Conservation (phyloP, 2,888 invertebrate species). For the Xanthorhoe designata region DNA sequence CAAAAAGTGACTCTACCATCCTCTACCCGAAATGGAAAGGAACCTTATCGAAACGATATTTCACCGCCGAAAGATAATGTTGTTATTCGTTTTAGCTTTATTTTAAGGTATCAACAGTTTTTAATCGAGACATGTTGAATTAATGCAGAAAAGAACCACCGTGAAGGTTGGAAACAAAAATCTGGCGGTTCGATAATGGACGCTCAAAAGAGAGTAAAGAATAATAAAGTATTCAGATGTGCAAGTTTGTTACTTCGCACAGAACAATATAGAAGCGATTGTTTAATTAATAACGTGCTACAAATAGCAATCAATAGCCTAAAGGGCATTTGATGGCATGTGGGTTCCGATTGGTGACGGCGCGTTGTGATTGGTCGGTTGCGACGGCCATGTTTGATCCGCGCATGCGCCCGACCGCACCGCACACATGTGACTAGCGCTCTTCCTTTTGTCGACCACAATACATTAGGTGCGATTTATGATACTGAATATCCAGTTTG, state of each 20-base stretch:
- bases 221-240: conserved; percentile 13
- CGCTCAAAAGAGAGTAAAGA: conserved; percentile 23
- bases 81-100: conserved; percentile 53
- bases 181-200: conserved; percentile 10
- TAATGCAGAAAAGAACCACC: conserved; percentile 31
- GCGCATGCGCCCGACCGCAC: conserved; percentile 72
- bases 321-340: conserved; percentile 67
- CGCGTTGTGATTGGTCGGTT: conserved; percentile 68
- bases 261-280: conserved; percentile 45
- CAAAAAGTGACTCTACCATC: conserved; percentile 49
- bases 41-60: conserved; percentile 59
- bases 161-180: conserved; percentile 17
- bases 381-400: conserved; percentile 79
- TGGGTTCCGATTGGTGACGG: conserved; percentile 59
- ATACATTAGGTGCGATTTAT: conserved; percentile 40
- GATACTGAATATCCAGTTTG: conserved; percentile 22
- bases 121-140: conserved; percentile 35
- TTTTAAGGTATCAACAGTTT: conserved; percentile 49
- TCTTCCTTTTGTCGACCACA: conserved; percentile 50
- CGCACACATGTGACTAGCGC: conserved; percentile 68
- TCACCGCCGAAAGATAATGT: conserved; percentile 59
- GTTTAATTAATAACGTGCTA: conserved; percentile 61
- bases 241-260: conserved; percentile 25
- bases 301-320: conserved; percentile 75
- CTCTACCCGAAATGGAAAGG: conserved; percentile 57